phyloP scores from a whole-genome alignment of 1,140 invertebrate species.

The Hesperophylax magnus region DNA sequence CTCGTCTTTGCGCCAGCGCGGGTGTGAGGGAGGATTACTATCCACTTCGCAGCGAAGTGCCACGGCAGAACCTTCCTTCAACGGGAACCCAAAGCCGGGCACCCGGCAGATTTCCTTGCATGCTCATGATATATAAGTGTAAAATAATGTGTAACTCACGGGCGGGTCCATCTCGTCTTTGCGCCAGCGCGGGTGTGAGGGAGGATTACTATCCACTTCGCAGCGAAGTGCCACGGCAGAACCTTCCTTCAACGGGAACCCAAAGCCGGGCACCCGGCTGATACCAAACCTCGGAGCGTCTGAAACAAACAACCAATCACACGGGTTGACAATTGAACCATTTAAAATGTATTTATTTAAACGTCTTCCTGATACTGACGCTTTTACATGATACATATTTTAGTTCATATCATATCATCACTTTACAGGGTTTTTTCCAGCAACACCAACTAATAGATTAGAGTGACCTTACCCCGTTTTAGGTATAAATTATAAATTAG shows the following conservation, averaged over 20 bases:
- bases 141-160: slow-evolving; percentile 71
- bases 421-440: no score
- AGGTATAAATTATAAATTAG: no score
- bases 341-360: no score
- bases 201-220: slow-evolving; percentile 92
- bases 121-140: no score
- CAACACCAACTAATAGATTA: no score
- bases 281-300: slow-evolving; percentile 93
- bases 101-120: slow-evolving; percentile 89
- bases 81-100: slow-evolving; percentile 89
- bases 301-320: slow-evolving; percentile 68
- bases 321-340: no score
- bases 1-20: slow-evolving; percentile 85
- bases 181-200: slow-evolving; percentile 88
- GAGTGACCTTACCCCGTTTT: no score
- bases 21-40: slow-evolving; percentile 89
- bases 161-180: slow-evolving; percentile 75
- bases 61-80: slow-evolving; percentile 87
- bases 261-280: slow-evolving; percentile 89
- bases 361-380: no score
- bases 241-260: slow-evolving; percentile 86
- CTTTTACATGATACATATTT: no score
- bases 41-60: slow-evolving; percentile 92
- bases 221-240: slow-evolving; percentile 89
- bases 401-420: no score